Evolutionary conservation across 2,113 vertebrate species (phyloP).

Genomic region (Chaetops frenatus): DNA sequence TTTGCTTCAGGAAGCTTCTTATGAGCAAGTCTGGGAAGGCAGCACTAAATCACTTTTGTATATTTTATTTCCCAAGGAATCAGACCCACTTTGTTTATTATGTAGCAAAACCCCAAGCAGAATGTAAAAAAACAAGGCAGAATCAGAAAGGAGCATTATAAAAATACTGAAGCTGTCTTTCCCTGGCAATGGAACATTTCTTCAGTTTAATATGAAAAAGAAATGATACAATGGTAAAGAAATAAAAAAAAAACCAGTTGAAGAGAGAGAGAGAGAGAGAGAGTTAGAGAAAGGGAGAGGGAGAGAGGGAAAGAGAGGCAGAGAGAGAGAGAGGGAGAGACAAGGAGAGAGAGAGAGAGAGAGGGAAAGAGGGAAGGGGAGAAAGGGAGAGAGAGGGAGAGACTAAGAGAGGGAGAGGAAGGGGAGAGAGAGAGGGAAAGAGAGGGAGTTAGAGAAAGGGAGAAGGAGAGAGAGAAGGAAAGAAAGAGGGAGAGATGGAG

Average conservation of each 20-base stretch:
- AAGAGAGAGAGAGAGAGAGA: background rate
- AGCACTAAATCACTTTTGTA: background rate
- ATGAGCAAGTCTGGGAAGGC: background rate
- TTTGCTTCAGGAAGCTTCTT: slow-evolving; percentile 14
- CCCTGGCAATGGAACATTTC: background rate
- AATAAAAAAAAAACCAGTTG: background rate
- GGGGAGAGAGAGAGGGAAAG: too few relatives aligned
- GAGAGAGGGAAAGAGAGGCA: too few relatives aligned
- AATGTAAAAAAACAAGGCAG: background rate
- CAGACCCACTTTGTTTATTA: slow-evolving; percentile 1
- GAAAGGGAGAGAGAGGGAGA: too few relatives aligned
- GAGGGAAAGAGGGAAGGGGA: too few relatives aligned
- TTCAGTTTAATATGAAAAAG: background rate
- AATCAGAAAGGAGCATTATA: background rate
- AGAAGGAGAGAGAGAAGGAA: too few relatives aligned
- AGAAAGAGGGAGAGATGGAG: too few relatives aligned
- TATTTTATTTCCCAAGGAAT: slow-evolving; percentile 37
- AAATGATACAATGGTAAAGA: background rate
- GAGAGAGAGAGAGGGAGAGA: background rate
- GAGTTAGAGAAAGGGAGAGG: too few relatives aligned
- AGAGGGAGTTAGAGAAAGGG: too few relatives aligned
- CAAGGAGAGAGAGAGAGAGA: too few relatives aligned
- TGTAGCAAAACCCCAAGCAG: background rate
- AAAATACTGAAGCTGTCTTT: background rate
- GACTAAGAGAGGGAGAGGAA: too few relatives aligned